Conservation (phyloP, 2,888 invertebrate species). For the Tholera decimalis region DNA sequence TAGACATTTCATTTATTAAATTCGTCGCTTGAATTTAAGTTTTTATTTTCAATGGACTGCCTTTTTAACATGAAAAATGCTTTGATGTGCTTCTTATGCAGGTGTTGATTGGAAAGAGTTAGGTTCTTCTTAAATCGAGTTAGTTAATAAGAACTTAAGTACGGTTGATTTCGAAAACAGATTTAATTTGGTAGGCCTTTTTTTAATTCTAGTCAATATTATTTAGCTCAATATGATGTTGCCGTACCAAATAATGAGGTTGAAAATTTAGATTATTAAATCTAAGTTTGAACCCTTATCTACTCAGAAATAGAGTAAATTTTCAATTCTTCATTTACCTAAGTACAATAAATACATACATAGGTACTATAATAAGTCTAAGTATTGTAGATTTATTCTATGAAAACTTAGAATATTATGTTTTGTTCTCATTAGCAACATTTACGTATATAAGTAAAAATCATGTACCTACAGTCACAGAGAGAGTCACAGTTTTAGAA, state of each 20-base stretch:
- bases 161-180: neutral
- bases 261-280: neutral
- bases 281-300: too few species aligned
- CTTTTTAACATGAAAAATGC: neutral
- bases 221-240: neutral
- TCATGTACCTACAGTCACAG: neutral
- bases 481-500: slow-evolving; percentile 21
- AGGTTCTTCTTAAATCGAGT: neutral
- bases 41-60: neutral
- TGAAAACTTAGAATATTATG: neutral
- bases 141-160: neutral
- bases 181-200: too few species aligned
- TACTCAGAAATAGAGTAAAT: too few species aligned
- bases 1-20: too few species aligned
- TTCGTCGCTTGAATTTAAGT: too few species aligned
- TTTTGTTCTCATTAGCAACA: neutral
- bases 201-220: neutral
- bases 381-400: neutral
- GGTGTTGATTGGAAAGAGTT: too few species aligned
- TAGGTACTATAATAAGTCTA: neutral
- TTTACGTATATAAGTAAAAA: neutral
- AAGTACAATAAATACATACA: neutral
- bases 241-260: neutral
- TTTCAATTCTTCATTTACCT: too few species aligned
- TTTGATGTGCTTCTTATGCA: neutral